These are phyloP conservation scores for Melolontha melolontha DNA, from an alignment of 2,888 invertebrate genomes.

Conservation along the genomic window DNA sequence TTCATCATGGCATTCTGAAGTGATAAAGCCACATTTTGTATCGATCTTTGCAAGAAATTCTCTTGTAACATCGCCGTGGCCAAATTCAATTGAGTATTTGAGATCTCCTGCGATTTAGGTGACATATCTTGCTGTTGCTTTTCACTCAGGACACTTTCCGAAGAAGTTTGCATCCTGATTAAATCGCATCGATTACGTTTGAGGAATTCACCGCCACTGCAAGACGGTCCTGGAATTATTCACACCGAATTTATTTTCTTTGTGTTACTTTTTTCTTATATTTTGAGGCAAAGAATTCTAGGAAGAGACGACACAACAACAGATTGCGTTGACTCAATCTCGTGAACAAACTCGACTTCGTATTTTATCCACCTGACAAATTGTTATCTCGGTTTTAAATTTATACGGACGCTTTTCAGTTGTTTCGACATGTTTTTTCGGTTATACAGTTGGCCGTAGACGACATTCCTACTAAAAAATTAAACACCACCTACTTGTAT, in stretches of 20 bases:
- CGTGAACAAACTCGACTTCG: conserved; percentile 24
- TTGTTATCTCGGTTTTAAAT: conserved; percentile 48
- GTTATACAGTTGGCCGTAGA: conserved; percentile 41
- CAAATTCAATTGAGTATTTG: conserved; percentile 62
- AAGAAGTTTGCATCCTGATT: conserved; percentile 49
- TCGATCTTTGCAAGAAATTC: conserved; percentile 70
- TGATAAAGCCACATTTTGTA: conserved; percentile 82
- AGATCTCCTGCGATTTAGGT: conserved; percentile 54
- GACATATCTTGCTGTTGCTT: conserved; percentile 46
- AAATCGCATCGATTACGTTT: conserved; percentile 23
- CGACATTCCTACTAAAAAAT: conserved; percentile 42
- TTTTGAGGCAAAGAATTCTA: conserved; percentile 10
- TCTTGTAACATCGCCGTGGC: conserved; percentile 74
- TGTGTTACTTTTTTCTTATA: background rate
- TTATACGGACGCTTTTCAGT: conserved; percentile 45
- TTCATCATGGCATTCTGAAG: conserved; percentile 88
- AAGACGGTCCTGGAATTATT: conserved; percentile 4
- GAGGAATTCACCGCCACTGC: background rate
- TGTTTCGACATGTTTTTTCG: conserved; percentile 47
- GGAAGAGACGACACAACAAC: conserved; percentile 8
- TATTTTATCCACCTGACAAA: conserved; percentile 47
- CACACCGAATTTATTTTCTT: background rate
- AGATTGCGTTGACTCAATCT: conserved; percentile 27
- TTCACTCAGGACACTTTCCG: conserved; percentile 45
- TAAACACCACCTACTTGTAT: conserved; percentile 35